Conservation (phyloP, 2,888 invertebrate species). For the Catocala fraxini region DNA sequence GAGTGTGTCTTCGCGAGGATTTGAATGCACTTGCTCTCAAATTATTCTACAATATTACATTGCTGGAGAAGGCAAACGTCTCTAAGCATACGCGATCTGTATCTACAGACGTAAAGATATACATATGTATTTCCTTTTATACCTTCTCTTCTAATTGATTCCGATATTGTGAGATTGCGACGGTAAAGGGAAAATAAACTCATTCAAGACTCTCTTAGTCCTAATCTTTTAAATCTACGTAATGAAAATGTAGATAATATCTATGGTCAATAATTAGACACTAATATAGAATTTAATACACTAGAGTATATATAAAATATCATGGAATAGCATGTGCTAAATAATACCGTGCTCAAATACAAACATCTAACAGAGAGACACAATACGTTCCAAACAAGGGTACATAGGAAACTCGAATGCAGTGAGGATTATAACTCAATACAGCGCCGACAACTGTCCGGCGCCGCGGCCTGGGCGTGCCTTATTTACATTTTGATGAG, state of each 20-base stretch:
- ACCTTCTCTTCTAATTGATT: too few species aligned
- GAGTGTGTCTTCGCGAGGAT: conserved; percentile 7
- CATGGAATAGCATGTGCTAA: conserved; percentile 12
- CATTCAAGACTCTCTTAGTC: too few species aligned
- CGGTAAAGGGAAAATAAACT: too few species aligned
- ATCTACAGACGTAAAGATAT: not conserved
- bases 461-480: conserved; percentile 66
- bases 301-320: conserved; percentile 3
- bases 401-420: conserved; percentile 55
- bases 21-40: conserved; percentile 27
- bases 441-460: conserved; percentile 78
- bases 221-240: too few species aligned
- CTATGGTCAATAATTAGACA: too few species aligned
- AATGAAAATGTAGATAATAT: too few species aligned
- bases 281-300: too few species aligned
- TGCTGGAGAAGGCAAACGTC: conserved; percentile 3
- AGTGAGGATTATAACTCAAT: conserved; percentile 80
- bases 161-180: too few species aligned
- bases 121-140: too few species aligned
- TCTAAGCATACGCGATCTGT: conserved; percentile 1
- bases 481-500: conserved; percentile 88
- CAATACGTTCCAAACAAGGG: conserved; percentile 44
- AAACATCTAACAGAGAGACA: conserved; percentile 42
- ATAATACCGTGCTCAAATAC: conserved; percentile 21
- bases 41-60: conserved; percentile 30